phyloP scores from a whole-genome alignment of 2,113 vertebrate species.

The Dasyornis broadbenti region DNA sequence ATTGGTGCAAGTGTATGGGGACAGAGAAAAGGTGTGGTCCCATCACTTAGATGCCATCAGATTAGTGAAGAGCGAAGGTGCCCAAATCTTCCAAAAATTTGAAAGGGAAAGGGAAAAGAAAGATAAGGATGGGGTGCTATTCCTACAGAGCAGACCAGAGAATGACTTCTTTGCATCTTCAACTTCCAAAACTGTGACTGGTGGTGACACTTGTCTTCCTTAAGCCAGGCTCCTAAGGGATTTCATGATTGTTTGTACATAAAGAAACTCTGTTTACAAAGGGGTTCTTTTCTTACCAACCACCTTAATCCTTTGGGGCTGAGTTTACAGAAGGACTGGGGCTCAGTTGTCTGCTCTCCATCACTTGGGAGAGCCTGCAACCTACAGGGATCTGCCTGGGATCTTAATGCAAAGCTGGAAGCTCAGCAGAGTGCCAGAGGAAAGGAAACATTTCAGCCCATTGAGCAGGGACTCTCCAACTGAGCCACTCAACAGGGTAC shows the following conservation, averaged over 20 bases:
- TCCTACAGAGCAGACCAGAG: neutral
- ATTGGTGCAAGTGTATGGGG: neutral
- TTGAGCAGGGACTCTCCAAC: neutral
- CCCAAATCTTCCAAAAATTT: neutral
- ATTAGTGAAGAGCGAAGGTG: neutral
- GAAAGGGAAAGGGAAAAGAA: neutral
- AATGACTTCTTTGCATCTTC: neutral
- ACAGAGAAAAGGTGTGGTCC: neutral
- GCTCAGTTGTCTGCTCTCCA: neutral
- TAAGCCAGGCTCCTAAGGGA: neutral
- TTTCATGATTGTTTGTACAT: neutral
- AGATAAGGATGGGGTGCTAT: neutral
- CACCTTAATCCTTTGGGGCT: neutral
- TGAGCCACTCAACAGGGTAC: neutral
- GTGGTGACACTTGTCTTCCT: neutral
- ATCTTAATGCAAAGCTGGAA: neutral
- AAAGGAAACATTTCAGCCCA: neutral
- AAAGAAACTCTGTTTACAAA: neutral
- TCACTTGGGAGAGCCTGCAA: neutral
- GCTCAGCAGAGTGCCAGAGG: neutral
- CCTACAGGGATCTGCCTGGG: neutral
- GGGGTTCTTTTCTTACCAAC: neutral
- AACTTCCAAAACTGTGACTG: neutral
- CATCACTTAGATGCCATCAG: neutral
- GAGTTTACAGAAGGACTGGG: neutral